These are phyloP conservation scores for Scarus forsteni DNA, from an alignment of 2,797 vertebrate species.

Conservation along the genomic window DNA sequence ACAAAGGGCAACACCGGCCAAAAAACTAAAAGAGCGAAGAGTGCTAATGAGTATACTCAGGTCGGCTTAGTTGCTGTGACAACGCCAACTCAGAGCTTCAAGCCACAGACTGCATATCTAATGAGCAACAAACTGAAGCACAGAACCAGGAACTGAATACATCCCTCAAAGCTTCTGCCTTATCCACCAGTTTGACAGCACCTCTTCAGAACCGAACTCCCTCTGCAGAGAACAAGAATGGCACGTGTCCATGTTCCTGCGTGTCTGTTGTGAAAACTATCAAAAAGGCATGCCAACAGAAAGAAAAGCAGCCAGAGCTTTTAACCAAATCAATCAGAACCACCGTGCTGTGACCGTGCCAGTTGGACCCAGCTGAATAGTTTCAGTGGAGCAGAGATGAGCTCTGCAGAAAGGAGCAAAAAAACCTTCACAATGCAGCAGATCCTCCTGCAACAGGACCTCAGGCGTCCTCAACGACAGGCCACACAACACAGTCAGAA, in stretches of 20 bases:
- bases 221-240: conserved; percentile 40
- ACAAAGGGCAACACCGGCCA: conserved; percentile 37
- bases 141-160: conserved; percentile 21
- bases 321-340: conserved; percentile 59
- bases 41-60: conserved; percentile 67
- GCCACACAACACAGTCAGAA: conserved; percentile 17
- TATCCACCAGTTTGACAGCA: conserved; percentile 31
- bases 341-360: conserved; percentile 34
- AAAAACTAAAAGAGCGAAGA: conserved; percentile 69
- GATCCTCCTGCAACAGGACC: conserved; percentile 38
- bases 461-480: conserved; percentile 23
- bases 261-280: conserved; percentile 25
- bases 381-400: conserved; percentile 14
- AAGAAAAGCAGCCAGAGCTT: conserved; percentile 47
- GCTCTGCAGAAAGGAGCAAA: conserved; percentile 30
- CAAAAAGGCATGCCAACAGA: conserved; percentile 32
- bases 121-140: conserved; percentile 45
- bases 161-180: conserved; percentile 47
- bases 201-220: conserved; percentile 29
- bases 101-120: conserved; percentile 53
- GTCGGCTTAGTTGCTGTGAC: conserved; percentile 76
- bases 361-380: conserved; percentile 45
- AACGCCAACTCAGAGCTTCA: conserved; percentile 60
- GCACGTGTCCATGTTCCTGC: conserved; percentile 9
- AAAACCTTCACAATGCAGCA: conserved; percentile 47